Evolutionary conservation across 2,113 vertebrate genomes (phyloP).

Genomic region (Pollimyrus isidori): DNA sequence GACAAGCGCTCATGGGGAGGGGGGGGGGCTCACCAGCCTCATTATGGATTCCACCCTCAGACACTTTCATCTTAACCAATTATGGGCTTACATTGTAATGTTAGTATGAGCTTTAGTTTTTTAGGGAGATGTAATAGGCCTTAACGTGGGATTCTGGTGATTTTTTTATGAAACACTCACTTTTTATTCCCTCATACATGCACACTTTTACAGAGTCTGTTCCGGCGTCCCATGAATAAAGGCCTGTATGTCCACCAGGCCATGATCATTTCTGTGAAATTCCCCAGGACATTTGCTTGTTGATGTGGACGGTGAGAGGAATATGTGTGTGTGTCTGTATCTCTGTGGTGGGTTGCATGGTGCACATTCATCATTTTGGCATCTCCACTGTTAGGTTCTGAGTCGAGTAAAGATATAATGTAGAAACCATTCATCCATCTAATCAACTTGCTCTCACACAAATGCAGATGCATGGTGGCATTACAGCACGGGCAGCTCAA

Average conservation of each 20-base stretch:
- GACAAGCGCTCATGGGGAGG: background rate
- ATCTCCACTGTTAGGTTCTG: constrained; percentile 55
- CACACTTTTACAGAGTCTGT: background rate
- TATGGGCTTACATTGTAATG: background rate
- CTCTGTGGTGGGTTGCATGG: constrained; percentile 28
- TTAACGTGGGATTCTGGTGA: background rate
- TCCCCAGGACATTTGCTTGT: constrained; percentile 28
- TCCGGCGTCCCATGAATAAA: background rate
- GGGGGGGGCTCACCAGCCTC: background rate
- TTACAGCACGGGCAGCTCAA: constrained; percentile 16
- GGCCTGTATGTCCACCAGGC: background rate
- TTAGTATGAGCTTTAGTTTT: background rate
- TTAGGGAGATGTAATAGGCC: background rate
- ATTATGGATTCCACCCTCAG: background rate
- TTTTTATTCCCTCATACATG: background rate
- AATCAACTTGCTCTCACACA: constrained; percentile 36
- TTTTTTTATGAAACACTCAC: background rate
- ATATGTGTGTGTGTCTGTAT: background rate
- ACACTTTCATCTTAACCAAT: background rate
- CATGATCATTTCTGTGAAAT: constrained; percentile 21
- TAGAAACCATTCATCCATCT: constrained; percentile 46
- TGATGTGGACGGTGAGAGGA: background rate
- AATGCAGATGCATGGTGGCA: constrained; percentile 50
- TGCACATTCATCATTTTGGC: constrained; percentile 49
- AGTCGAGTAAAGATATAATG: constrained; percentile 34